These are phyloP conservation scores for Caenorhabditis elegans DNA, from an alignment of 1,140 invertebrate species.

Conservation along the genomic window WBcel235 BX284605.5:11978001-11978500, in stretches of 20 bases:
- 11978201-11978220: background rate
- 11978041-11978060: too few species aligned
- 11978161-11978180: background rate
- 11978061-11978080: too few species aligned
- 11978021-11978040: too few species aligned
- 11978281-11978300: too few species aligned
- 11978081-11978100: too few species aligned
- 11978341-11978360: background rate
- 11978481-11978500: background rate
- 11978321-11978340: too few species aligned
- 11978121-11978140: too few species aligned
- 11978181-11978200: constrained; percentile 22
- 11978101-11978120: too few species aligned
- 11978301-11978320: too few species aligned
- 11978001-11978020: too few species aligned
- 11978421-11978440: background rate
- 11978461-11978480: constrained; percentile 10
- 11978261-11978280: background rate
- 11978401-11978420: constrained; percentile 12
- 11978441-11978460: too few species aligned
- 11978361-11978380: background rate
- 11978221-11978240: constrained; percentile 41
- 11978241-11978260: constrained; percentile 31
- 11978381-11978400: background rate
- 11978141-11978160: too few species aligned